A percentile compares a stretch with the other conserved stretches of the same genome.
These are phyloP conservation scores for Balearica regulorum DNA, from an alignment of 2,797 vertebrate genomes.

Conservation along the genomic window DNA sequence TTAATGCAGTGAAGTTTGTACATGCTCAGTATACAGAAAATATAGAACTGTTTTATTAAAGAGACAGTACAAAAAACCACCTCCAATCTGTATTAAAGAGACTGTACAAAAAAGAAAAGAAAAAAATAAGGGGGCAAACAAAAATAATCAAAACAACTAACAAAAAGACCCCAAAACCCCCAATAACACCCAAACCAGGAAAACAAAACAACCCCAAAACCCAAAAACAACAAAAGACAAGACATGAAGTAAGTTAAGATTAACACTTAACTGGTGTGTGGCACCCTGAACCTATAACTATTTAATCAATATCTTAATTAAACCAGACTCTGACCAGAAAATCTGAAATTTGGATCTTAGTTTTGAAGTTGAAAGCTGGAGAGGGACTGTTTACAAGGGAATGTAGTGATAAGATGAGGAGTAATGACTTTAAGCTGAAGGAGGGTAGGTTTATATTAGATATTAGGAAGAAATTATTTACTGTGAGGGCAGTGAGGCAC, in stretches of 20 bases:
- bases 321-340: not conserved
- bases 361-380: not conserved
- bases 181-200: not conserved
- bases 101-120: not conserved
- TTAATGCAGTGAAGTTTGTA: not conserved
- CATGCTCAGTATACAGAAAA: not conserved
- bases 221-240: not conserved
- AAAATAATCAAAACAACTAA: not conserved
- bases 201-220: not conserved
- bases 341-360: not conserved
- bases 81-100: not conserved
- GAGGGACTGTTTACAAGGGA: too few species aligned
- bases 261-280: not conserved
- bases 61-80: not conserved
- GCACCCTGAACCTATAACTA: not conserved
- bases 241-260: not conserved
- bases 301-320: not conserved
- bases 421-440: too few species aligned
- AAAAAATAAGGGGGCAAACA: too few species aligned
- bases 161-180: not conserved
- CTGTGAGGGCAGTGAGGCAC: too few species aligned
- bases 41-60: not conserved
- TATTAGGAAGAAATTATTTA: too few species aligned
- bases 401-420: too few species aligned
- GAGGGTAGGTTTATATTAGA: too few species aligned